Conservation (phyloP, 2,888 invertebrate species). For the Strigamia maritima region DNA sequence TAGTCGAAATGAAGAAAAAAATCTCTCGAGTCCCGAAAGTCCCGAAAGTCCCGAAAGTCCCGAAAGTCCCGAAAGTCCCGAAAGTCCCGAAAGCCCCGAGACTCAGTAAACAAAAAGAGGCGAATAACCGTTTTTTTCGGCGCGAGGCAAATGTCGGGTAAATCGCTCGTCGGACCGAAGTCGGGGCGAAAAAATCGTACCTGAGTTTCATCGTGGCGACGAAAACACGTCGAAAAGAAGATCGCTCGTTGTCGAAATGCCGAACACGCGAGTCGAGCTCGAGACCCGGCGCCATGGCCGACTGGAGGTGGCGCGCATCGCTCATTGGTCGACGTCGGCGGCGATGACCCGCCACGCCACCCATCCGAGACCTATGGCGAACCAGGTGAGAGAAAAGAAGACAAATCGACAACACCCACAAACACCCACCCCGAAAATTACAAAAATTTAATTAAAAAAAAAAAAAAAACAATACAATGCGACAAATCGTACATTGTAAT, state of each 20-base stretch:
- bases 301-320: neutral
- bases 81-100: too few species aligned
- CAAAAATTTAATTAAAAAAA: too few species aligned
- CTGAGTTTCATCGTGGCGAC: neutral
- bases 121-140: too few species aligned
- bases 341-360: slow-evolving; percentile 17
- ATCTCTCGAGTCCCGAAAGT: too few species aligned
- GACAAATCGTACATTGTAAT: too few species aligned
- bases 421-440: neutral
- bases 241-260: neutral
- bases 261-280: neutral
- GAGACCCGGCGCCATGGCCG: slow-evolving; percentile 17
- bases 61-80: too few species aligned
- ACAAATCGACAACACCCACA: too few species aligned
- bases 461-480: too few species aligned
- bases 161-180: neutral
- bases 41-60: too few species aligned
- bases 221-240: neutral
- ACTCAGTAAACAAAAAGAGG: too few species aligned
- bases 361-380: slow-evolving; percentile 10
- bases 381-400: neutral
- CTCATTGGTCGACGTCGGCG: neutral
- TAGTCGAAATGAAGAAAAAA: too few species aligned
- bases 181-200: neutral
- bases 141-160: neutral